Evolutionary conservation across 2,797 vertebrate species (phyloP).

Genomic region (Nyctibius grandis): DNA sequence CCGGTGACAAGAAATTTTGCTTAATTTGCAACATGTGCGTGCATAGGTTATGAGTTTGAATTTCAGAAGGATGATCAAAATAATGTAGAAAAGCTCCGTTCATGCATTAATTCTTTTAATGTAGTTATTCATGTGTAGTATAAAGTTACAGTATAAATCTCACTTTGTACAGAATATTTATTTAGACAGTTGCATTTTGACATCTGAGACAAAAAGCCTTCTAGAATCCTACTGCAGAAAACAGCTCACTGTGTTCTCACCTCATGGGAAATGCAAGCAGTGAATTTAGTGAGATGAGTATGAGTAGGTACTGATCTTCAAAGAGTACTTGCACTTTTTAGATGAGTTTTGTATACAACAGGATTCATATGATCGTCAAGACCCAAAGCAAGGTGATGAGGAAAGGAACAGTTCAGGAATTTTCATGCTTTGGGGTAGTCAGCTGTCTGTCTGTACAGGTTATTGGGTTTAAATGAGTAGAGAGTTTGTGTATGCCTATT

Average conservation of each 20-base stretch:
- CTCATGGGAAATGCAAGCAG: neutral
- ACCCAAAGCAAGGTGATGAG: neutral
- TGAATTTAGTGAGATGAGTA: neutral
- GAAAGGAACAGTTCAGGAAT: neutral
- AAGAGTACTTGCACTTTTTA: neutral
- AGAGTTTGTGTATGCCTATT: neutral
- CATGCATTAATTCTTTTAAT: neutral
- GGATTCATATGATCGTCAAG: neutral
- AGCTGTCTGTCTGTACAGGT: neutral
- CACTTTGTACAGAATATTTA: neutral
- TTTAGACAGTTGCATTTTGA: neutral
- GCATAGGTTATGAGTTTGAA: neutral
- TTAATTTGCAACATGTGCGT: neutral
- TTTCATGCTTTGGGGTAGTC: neutral
- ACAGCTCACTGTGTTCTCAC: neutral
- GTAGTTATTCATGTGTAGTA: neutral
- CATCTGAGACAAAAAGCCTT: neutral
- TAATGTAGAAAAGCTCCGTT: neutral
- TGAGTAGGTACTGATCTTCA: neutral
- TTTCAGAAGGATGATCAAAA: conserved; percentile 10
- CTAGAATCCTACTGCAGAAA: neutral
- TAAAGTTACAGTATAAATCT: neutral
- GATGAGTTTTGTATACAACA: neutral
- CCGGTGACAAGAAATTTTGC: neutral
- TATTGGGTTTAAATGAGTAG: neutral